Percentiles rank a stretch among this genome's conserved stretches.
Conservation (phyloP, 2,797 vertebrate species). For the Muscicapa comitata region DNA sequence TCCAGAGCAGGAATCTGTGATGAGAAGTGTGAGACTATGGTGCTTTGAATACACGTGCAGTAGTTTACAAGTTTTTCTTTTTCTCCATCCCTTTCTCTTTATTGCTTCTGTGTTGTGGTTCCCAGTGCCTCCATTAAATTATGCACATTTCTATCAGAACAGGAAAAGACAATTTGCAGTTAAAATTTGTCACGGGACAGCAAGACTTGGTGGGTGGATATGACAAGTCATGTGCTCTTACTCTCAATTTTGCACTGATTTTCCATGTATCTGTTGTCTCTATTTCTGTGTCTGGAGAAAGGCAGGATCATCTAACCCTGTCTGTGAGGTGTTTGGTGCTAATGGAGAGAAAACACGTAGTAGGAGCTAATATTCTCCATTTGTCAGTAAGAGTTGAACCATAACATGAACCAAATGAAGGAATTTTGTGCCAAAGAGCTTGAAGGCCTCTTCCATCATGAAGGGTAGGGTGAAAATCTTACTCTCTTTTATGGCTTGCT, state of each 20-base stretch:
- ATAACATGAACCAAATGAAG: not conserved
- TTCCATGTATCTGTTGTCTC: not conserved
- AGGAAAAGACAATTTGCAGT: not conserved
- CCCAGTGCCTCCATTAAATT: not conserved
- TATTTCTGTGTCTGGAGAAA: not conserved
- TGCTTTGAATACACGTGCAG: not conserved
- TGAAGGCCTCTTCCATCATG: not conserved
- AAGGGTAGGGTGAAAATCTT: not conserved
- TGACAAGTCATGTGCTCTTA: not conserved
- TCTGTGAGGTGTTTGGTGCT: not conserved
- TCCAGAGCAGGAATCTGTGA: not conserved
- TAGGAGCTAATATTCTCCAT: not conserved
- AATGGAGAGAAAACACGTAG: not conserved
- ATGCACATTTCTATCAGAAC: not conserved
- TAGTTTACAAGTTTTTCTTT: not conserved
- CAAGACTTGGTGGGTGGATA: not conserved
- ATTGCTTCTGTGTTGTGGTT: not conserved
- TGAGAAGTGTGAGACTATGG: accelerated
- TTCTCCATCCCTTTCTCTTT: not conserved
- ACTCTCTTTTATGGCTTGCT: not conserved
- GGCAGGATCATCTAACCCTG: not conserved
- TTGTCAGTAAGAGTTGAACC: not conserved
- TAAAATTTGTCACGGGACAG: not conserved
- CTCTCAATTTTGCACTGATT: not conserved
- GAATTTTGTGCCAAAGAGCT: not conserved